phyloP scores from a whole-genome alignment of 2,888 invertebrate species.

The Rhabditophanes sp. region DNA sequence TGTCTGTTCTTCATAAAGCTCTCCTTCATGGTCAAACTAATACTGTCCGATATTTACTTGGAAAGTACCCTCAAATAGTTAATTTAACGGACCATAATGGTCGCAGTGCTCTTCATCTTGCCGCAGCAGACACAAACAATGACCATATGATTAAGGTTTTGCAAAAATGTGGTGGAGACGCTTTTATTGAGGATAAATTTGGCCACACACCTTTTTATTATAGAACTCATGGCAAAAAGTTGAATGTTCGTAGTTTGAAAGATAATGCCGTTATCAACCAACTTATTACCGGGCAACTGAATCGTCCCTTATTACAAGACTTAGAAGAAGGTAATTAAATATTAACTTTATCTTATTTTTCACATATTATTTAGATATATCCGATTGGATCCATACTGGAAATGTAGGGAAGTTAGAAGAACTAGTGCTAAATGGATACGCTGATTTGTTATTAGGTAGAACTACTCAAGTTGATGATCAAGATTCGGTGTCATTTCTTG shows the following conservation, averaged over 20 bases:
- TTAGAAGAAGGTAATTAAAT: too few species aligned
- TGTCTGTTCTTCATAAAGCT: slow-evolving; percentile 42
- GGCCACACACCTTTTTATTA: slow-evolving; percentile 68
- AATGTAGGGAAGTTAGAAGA: slow-evolving; percentile 78
- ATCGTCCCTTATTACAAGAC: slow-evolving; percentile 40
- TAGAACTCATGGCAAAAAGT: slow-evolving; percentile 56
- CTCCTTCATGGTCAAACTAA: slow-evolving; percentile 52
- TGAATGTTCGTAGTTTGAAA: slow-evolving; percentile 51
- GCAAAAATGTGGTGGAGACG: slow-evolving; percentile 44
- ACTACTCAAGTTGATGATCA: slow-evolving; percentile 48
- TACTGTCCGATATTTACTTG: slow-evolving; percentile 55
- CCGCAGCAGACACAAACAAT: slow-evolving; percentile 44
- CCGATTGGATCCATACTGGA: slow-evolving; percentile 50
- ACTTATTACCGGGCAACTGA: slow-evolving; percentile 40
- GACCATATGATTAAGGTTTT: slow-evolving; percentile 44
- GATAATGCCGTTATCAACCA: slow-evolving; percentile 30
- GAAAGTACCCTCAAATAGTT: slow-evolving; percentile 46
- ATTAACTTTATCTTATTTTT: too few species aligned
- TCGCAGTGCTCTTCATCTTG: slow-evolving; percentile 43
- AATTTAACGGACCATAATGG: slow-evolving; percentile 46
- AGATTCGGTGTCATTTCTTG: slow-evolving; percentile 59
- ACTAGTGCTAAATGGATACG: slow-evolving; percentile 72
- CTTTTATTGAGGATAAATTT: slow-evolving; percentile 47
- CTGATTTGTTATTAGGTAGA: slow-evolving; percentile 60
- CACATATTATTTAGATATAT: too few species aligned